Evolutionary conservation across 2,797 vertebrate genomes (phyloP), one percentile per base, ranked within the genome.

Genomic region (Mycteria americana): DNA sequence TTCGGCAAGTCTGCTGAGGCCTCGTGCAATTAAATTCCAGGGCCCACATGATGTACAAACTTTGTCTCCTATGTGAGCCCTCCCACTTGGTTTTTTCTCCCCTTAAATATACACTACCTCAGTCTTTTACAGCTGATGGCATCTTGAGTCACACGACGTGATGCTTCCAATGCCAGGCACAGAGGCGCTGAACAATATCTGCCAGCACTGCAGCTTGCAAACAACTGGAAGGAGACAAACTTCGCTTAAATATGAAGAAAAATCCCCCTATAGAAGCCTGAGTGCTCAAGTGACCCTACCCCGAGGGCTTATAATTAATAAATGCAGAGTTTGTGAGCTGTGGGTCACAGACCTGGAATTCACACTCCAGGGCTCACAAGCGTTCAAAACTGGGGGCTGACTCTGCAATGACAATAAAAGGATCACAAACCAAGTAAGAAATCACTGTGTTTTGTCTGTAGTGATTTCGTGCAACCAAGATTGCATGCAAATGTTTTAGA

Each of bases 361-460:
- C 53, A n/a, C 43, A 19, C 14, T 86, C 22, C 83, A 59, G 48
- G 60, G 30, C 51, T 88, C 85, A 56, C 53, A 73, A 22, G 39
- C 30, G 4, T 67, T 89, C 78, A 57, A 7, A 65, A 50, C 23
- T 62, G 57, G 33, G 91, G 28, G 27, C 43, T 86, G 79, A 41
- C 59, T 62, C 91, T 80, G 22, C 76, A 70, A 13, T 53, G 79
- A 35, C 80, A 69, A 19, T 69, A 35, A 78, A 81, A 78, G 54
- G 79, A 96, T 91, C 76, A n/a, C 62, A 53, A 68, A 53, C 77
- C 68, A 96, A 95, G 88, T 94, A 95, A 97, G 93, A 87, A 93
- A 64, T 59, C n/a, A 24, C 51, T 39, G 27, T 64, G 41, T 62
- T 93, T 64, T 68, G 28, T 70, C 67, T 77, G 75, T 56, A 63